Evolutionary conservation across 2,113 vertebrate species (phyloP).

Genomic region (Columba livia): DNA sequence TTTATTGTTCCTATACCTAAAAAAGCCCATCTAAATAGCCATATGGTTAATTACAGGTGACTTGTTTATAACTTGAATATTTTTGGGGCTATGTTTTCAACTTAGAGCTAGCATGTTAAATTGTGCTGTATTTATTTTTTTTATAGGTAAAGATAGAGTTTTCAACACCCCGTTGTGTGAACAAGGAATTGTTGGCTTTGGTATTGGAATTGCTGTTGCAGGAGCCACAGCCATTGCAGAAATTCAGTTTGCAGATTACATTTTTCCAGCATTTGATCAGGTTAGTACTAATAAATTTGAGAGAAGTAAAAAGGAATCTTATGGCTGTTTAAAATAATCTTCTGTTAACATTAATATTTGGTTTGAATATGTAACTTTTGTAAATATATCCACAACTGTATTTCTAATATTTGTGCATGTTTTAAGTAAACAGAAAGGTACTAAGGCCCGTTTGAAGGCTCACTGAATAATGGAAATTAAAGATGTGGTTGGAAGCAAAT

Average conservation of each 20-base stretch:
- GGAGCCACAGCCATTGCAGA: constrained; percentile 96
- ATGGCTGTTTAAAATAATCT: not conserved
- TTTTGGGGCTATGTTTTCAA: not conserved
- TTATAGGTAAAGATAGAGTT: constrained; percentile 92
- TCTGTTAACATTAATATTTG: not conserved
- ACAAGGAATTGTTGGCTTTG: constrained; percentile 98
- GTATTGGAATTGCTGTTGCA: constrained; percentile 90
- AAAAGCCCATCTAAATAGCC: not conserved
- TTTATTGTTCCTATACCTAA: not conserved
- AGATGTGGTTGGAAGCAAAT: not conserved
- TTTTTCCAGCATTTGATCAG: constrained; percentile 98
- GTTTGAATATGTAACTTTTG: not conserved
- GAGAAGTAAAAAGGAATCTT: not conserved
- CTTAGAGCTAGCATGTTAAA: not conserved
- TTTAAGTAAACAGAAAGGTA: constrained; percentile 3
- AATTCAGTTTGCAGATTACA: constrained; percentile 99
- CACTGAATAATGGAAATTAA: constrained; percentile 20
- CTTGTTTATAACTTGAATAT: not conserved
- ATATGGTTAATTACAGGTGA: not conserved
- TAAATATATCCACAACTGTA: not conserved
- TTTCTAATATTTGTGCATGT: constrained; percentile 13
- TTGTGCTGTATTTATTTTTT: not conserved
- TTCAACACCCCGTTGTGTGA: constrained; percentile 98
- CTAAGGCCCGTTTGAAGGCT: not conserved
- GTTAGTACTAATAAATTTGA: constrained; percentile 67